These are phyloP conservation scores for Euphydryas editha DNA, from an alignment of 2,888 invertebrate genomes.

Conservation along the genomic window DNA sequence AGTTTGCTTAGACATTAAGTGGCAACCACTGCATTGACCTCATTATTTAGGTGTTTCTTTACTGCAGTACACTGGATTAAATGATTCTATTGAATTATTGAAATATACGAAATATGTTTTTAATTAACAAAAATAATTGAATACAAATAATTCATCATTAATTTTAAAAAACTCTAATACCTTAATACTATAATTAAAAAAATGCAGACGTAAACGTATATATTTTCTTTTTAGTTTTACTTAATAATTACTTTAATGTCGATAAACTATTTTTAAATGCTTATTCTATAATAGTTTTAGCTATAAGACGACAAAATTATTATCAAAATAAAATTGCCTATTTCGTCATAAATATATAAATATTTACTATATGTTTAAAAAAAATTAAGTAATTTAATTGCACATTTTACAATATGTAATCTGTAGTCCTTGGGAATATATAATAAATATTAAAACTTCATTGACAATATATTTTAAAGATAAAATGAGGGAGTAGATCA, in stretches of 20 bases:
- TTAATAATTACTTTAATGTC: not conserved
- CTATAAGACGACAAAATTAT: no score
- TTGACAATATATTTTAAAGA: constrained; percentile 1
- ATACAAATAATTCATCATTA: no score
- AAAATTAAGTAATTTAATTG: no score
- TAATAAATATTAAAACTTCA: not conserved
- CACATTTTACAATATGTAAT: no score
- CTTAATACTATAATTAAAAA: not conserved
- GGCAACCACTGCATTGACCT: constrained; percentile 81
- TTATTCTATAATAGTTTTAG: no score
- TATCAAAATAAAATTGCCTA: no score
- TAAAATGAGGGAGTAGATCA: constrained; percentile 10
- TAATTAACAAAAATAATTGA: not conserved
- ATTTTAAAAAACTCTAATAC: not conserved
- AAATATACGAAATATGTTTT: not conserved
- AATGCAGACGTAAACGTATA: no score
- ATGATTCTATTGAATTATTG: constrained; percentile 9
- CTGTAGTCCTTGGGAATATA: no score
- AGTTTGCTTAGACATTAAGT: constrained; percentile 79
- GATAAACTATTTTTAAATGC: not conserved
- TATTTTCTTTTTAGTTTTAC: not conserved
- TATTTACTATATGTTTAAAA: no score
- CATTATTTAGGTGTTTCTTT: constrained; percentile 75
- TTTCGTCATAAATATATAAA: no score
- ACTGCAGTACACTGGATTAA: constrained; percentile 52